Conservation (phyloP, 2,797 vertebrate species). For the Myotis daubentonii region DNA sequence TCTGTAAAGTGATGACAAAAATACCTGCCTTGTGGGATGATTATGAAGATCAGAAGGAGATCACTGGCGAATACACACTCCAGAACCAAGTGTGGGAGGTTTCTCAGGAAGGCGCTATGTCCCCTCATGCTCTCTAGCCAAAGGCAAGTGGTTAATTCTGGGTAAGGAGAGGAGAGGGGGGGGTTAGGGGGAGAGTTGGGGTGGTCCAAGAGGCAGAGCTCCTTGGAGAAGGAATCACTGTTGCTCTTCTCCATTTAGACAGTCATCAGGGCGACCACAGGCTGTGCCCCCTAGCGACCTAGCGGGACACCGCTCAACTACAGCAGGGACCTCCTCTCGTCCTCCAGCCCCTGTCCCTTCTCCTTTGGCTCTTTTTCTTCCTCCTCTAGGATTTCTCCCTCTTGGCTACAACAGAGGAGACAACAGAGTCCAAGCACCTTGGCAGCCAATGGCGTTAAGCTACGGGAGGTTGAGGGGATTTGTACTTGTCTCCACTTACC, state of each 20-base stretch:
- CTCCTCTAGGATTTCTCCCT: background rate
- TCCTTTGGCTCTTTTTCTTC: background rate
- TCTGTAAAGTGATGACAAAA: conserved; percentile 24
- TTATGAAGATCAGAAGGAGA: background rate
- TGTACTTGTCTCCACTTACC: conserved; percentile 56
- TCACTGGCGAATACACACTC: background rate
- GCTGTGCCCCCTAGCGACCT: background rate
- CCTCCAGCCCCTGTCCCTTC: background rate
- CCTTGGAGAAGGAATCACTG: background rate
- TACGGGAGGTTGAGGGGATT: conserved; percentile 17
- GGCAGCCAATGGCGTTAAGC: conserved; percentile 33
- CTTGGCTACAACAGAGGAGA: background rate
- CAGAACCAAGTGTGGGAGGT: background rate
- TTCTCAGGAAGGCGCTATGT: background rate
- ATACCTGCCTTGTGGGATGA: background rate
- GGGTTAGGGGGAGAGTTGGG: background rate
- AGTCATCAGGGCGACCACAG: rapidly evolving
- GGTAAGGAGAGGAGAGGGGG: background rate
- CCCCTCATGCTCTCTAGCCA: background rate
- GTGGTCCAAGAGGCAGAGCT: background rate
- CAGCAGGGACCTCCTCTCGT: background rate
- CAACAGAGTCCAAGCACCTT: conserved; percentile 7
- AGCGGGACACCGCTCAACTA: rapidly evolving
- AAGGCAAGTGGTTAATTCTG: background rate
- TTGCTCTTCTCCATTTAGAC: background rate